Evolutionary conservation across 2,113 vertebrate species (phyloP), one percentile per base, ranked within the genome.

Genomic region (Entelurus aequoreus): DNA sequence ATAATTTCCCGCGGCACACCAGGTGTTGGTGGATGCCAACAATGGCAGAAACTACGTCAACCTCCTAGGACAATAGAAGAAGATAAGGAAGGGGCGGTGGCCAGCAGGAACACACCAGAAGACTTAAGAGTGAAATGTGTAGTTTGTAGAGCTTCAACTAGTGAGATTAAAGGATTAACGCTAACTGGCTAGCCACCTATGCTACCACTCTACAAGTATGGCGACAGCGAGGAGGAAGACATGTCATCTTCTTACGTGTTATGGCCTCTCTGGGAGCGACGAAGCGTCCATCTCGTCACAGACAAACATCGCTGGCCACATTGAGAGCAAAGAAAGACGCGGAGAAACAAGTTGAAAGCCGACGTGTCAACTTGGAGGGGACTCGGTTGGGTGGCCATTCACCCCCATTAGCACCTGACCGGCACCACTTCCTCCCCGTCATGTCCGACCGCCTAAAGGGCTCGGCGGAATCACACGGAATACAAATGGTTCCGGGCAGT

Each of bases 81-180:
- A 42, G 40, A 46, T 12, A 46, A 46, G 3, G 42, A 46, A 11
- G 42, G 12, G 42, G 12, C 42, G 42, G 3, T 46, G 5, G 42
- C 3, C 11, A 12, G 11, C 12, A 46, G 2, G 12, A 46, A 12
- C 12, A 46, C 42, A 36, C 7, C 28, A 14, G 16, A 57, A 21
- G 9, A 7, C 12, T 6, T 44, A 6, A 2, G 8, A 44, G 42
- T 11, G 0, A 46, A 46, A 21, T 21, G n/a, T 57, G 5, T 57
- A 7, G 6, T 21, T 42, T 57, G 54, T 40, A 8, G 35, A 37
- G 65, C 68, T 66, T 69, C 65, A 68, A 71, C 65, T 62, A 46
- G 37, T 63, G 53, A 84, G 88, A 87, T 91, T 87, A 91, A 63
- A 46, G 63, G 84, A 89, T 87, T 89, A 89, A 38, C 66, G 66